These are phyloP conservation scores for Cephus rjabovi DNA, from an alignment of 2,888 invertebrate genomes.

Conservation along the genomic window DNA sequence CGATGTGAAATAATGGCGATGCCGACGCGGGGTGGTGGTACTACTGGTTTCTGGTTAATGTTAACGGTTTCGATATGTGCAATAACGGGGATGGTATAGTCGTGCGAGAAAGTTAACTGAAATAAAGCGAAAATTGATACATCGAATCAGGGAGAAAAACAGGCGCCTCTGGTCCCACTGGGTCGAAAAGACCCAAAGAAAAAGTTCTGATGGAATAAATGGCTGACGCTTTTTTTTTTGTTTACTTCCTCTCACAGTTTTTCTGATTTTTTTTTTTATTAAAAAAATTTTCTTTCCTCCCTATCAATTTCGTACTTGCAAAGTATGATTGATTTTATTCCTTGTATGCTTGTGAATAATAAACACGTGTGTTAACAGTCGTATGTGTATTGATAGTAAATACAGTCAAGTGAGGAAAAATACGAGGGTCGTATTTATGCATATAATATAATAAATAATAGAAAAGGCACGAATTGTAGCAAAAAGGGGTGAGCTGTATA, in stretches of 20 bases:
- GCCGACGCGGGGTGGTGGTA: not conserved
- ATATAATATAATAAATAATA: not conserved
- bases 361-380: not conserved
- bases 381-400: not conserved
- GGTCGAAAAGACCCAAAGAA: constrained; percentile 5
- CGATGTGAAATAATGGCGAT: not conserved
- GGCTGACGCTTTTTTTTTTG: not conserved
- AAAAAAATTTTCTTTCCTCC: not conserved
- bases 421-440: not conserved
- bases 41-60: not conserved
- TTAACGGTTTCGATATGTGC: not conserved
- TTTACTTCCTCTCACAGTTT: not conserved
- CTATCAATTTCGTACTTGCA: not conserved
- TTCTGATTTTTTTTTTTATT: not conserved
- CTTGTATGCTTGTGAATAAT: not conserved
- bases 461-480: not conserved
- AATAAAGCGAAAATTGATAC: constrained; percentile 32
- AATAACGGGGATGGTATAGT: not conserved
- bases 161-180: constrained; percentile 7
- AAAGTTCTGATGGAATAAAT: constrained; percentile 8
- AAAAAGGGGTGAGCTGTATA: not conserved
- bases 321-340: not conserved
- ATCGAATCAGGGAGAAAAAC: constrained; percentile 22
- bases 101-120: constrained; percentile 22
- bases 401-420: not conserved